Base-by-base conservation (phyloP, 2,888 invertebrate species). In the Pyrgus malvae region DNA sequence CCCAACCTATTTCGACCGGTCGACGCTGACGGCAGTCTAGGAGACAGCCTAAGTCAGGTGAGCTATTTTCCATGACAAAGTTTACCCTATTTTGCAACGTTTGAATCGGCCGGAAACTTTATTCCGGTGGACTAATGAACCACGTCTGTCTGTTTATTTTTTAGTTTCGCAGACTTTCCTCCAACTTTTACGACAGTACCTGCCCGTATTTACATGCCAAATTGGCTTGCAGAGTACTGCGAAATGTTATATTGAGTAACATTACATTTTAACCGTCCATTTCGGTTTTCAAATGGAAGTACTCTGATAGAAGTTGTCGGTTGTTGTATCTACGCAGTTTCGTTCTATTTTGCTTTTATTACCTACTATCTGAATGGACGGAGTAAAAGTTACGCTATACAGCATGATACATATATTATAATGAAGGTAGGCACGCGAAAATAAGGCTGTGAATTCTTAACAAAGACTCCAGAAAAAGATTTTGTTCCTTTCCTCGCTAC, bases 21-120 rank as follows among this genome's bases (percentile, higher is more conserved):
- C 51, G 90, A 88, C 58, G 78, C 74, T 59, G 91, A 90, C 41
- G 87, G 83, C 64, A 89, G 90, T 66, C 74, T 88, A 31, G 88
- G 85, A 59, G 90, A 90, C 65, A 91, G 90, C 64, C 83, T 91
- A 8, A 90, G 90, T 72, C 91, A 91, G 87, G 91, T 91, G 72
- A 70, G 72, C 62, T 29, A 27, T 42, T 59, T 56, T 46, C 40
- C 46, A 46, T 33, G 46, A 40, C 38, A 53, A 51, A 63, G 58
- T 64, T 64, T 63, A 25, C 61, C 74, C 74, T 65, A 73, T 69
- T 68, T 63, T 68, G 74, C 70, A 68, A 67, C 62, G 27, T 41
- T 46, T 54, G 54, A 54, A 46, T 50, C 23, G 27, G 27, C 62
- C 61, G 61, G 59, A 59, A 66, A 69, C 67, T 70, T 65, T 62